Evolutionary conservation across 2,797 vertebrate species (phyloP), one percentile per base, ranked within the genome.

Genomic region (Pipistrellus nathusii): DNA sequence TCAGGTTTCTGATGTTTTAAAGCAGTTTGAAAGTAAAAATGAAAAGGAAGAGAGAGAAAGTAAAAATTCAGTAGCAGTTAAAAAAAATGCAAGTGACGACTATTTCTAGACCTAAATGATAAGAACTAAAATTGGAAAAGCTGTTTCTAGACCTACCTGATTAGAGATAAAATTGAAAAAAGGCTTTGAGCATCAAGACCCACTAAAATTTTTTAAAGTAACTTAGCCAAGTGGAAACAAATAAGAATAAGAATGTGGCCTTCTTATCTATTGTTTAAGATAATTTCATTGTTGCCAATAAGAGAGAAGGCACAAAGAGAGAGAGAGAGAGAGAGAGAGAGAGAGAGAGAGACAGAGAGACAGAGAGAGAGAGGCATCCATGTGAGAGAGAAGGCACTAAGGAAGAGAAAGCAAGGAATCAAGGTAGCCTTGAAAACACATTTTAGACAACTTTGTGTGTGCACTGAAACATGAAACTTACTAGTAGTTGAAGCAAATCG

Each of bases 1-100:
- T 21, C 55, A 10, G 14, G 6, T 72, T 68, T 84, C 25, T 30
- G 27, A 64, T 77, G 44, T 41, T 76, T 59, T 64, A 78, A 81
- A 85, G 32, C 12, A 72, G 23, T 27, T 95, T 83, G 46, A 88
- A 84, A 87, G 64, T 57, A 83, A 80, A 80, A 83, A 90, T 48
- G n/a, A 62, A 94, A 85, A 93, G 15, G 48, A 53, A 91, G 46
- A 88, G 41, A 48, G 55, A 88, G 46, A 38, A 83, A 55, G 15
- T 62, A 7, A 77, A 96, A 92, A 57, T 57, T 57, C 6, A 32
- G 55, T 57, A 64, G 27, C 38, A 35, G 55, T 64, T 68, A 66
- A 78, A 71, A 41, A 75, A 68, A 23, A 25, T 27, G 46, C 25
- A 90, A 91, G 88, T 64, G 1, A 20, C 25, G 44, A 68, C 27